A percentile compares a stretch with the other conserved stretches of the same genome.
Conservation (phyloP, 1,140 invertebrate genomes). For the Nebria ingens region DNA sequence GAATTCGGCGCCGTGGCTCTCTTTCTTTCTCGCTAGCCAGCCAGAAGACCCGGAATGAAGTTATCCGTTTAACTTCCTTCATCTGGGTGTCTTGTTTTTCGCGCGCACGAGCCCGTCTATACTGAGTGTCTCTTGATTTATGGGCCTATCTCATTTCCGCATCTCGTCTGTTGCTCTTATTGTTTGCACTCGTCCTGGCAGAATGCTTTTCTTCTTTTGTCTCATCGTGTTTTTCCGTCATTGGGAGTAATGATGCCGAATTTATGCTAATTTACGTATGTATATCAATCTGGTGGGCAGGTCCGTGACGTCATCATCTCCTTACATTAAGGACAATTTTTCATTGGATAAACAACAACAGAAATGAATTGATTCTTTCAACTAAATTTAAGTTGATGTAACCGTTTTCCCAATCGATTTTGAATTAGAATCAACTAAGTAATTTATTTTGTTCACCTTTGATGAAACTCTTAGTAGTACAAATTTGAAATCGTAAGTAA, state of each 20-base stretch:
- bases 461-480: too few relatives aligned
- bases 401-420: too few relatives aligned
- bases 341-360: too few relatives aligned
- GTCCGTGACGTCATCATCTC: too few relatives aligned
- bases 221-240: not conserved
- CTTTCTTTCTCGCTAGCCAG: not conserved
- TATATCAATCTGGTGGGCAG: not conserved
- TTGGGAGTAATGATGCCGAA: not conserved
- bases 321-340: too few relatives aligned
- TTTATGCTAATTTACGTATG: not conserved
- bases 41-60: slow-evolving; percentile 10
- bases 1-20: not conserved
- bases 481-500: too few relatives aligned
- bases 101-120: slow-evolving; percentile 10
- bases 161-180: slow-evolving; percentile 12
- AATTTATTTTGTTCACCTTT: too few relatives aligned
- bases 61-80: slow-evolving; percentile 17
- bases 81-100: slow-evolving; percentile 12
- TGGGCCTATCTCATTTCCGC: slow-evolving; percentile 16
- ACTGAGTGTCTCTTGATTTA: slow-evolving; percentile 14
- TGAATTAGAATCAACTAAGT: too few relatives aligned
- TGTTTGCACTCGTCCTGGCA: slow-evolving; percentile 11
- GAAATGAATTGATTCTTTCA: too few relatives aligned
- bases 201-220: not conserved
- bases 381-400: too few relatives aligned